Conservation (phyloP, 2,888 invertebrate species). For the Asteroscopus sphinx region DNA sequence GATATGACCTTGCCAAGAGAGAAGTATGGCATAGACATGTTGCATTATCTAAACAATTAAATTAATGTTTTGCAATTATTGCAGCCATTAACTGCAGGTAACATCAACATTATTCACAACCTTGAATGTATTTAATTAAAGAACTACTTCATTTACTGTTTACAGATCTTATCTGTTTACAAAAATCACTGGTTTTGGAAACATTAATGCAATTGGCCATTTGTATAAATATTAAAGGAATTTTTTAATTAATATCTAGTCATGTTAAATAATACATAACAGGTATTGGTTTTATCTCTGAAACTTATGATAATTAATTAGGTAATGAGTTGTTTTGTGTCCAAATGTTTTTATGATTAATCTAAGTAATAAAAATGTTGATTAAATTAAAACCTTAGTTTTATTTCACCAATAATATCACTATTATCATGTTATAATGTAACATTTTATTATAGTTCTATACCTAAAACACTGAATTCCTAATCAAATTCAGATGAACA, state of each 20-base stretch:
- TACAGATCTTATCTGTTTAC: not conserved
- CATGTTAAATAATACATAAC: not conserved
- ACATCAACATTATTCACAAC: conserved; percentile 12
- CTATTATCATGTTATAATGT: no score
- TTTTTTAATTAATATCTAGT: conserved; percentile 1
- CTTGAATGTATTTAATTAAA: conserved; percentile 25
- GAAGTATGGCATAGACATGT: not conserved
- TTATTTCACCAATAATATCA: no score
- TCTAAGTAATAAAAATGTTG: not conserved
- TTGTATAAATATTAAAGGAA: not conserved
- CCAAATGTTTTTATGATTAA: conserved; percentile 7
- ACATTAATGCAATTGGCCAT: not conserved
- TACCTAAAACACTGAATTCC: conserved; percentile 8
- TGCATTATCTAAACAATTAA: conserved; percentile 6
- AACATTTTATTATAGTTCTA: not conserved
- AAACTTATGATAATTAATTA: no score
- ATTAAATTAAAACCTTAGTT: conserved; percentile 4
- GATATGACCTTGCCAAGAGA: no score
- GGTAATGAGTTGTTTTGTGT: no score
- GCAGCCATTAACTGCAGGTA: conserved; percentile 12
- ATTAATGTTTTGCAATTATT: conserved; percentile 37
- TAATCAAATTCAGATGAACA: conserved; percentile 8
- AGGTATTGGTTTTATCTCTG: not conserved
- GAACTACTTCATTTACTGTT: not conserved
- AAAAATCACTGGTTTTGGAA: not conserved